A percentile compares a stretch with the other conserved stretches of the same genome.
These are phyloP conservation scores for Passer montanus DNA, from an alignment of 2,113 vertebrate species.

Conservation along the genomic window DNA sequence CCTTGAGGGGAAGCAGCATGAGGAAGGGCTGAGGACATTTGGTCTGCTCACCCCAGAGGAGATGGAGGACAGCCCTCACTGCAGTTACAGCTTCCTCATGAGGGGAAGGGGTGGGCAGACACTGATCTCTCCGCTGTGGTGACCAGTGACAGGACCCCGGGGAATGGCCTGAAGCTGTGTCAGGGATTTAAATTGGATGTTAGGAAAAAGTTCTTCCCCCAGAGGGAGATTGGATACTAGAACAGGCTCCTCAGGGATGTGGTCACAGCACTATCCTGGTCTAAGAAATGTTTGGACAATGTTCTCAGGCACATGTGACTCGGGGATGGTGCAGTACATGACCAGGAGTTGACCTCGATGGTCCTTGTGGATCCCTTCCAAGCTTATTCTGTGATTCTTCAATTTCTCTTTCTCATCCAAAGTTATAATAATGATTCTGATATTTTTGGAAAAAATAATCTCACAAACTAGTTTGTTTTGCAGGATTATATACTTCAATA, in stretches of 20 bases:
- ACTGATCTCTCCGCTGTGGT: background rate
- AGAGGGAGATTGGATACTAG: too few species aligned
- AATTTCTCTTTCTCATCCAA: background rate
- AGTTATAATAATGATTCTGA: background rate
- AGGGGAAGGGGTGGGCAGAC: background rate
- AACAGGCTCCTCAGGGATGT: too few species aligned
- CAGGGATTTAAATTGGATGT: too few species aligned
- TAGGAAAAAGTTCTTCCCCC: too few species aligned
- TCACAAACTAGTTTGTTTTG: background rate
- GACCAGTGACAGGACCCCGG: rapidly evolving
- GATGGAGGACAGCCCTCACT: too few species aligned
- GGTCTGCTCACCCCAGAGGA: background rate
- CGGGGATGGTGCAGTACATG: too few species aligned
- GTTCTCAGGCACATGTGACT: too few species aligned
- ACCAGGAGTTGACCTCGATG: too few species aligned
- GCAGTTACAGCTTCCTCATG: background rate
- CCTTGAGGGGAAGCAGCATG: rapidly evolving
- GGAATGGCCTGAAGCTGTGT: background rate
- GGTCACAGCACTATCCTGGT: too few species aligned
- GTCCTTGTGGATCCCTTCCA: background rate
- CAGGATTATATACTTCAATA: background rate
- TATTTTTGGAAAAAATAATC: background rate
- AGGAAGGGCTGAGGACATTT: background rate
- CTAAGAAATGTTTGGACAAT: too few species aligned
- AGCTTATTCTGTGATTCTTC: background rate